Percentiles rank a stretch among this genome's conserved stretches.
phyloP scores from a whole-genome alignment of 2,888 invertebrate genomes.

The Pterostichus madidus region DNA sequence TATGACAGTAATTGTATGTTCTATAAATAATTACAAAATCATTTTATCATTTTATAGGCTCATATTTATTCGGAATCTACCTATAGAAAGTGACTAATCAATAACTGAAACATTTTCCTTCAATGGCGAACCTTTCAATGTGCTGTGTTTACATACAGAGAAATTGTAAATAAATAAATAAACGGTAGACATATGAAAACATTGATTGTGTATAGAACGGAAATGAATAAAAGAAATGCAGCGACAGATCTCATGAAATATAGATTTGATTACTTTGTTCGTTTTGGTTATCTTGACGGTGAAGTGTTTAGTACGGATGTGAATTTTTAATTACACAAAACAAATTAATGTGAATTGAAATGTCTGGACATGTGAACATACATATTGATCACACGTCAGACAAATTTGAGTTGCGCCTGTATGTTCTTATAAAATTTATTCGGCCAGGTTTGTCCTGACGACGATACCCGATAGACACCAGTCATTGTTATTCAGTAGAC shows the following conservation, averaged over 20 bases:
- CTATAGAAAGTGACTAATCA: conserved; percentile 13
- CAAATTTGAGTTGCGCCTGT: too few relatives aligned
- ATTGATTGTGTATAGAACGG: neutral
- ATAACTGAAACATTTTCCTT: neutral
- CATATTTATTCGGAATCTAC: neutral
- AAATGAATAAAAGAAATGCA: conserved; percentile 7
- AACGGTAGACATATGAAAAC: conserved; percentile 1
- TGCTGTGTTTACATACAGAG: conserved; percentile 26
- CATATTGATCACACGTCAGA: too few relatives aligned
- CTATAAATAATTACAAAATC: too few relatives aligned
- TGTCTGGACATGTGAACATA: too few relatives aligned
- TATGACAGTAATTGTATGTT: conserved; percentile 3
- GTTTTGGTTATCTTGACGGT: neutral
- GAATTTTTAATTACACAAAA: too few relatives aligned
- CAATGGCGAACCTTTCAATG: neutral
- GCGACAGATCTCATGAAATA: neutral
- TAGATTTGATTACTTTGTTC: neutral
- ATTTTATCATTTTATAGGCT: conserved; percentile 17
- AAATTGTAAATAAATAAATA: conserved; percentile 32
- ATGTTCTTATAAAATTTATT: too few relatives aligned
- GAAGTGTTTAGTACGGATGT: too few relatives aligned
- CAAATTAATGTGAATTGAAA: too few relatives aligned
- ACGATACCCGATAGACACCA: too few relatives aligned
- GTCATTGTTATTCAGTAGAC: too few relatives aligned
- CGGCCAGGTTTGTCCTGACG: too few relatives aligned